Evolutionary conservation across 2,888 invertebrate genomes (phyloP), one percentile per base, ranked within the genome.

Genomic region (Eilema caniola): DNA sequence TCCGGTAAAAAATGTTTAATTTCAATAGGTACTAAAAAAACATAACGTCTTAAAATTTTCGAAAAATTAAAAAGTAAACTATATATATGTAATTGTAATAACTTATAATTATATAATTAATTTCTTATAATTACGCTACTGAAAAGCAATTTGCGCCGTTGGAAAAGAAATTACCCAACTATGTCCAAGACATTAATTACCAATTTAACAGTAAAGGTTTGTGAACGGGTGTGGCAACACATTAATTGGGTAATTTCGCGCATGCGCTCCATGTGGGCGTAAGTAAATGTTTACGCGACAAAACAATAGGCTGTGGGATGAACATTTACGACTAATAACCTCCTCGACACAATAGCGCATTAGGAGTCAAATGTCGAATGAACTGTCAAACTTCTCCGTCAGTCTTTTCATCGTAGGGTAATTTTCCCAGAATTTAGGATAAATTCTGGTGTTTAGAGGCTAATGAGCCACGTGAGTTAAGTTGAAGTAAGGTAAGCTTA

Each of bases 241-340:
- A 80, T 84, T 75, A 79, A 87, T 88, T 88, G 82, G 80, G 83
- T 80, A 88, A 89, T 86, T 84, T 82, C 69, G 80, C 80, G 75
- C 80, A 80, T 81, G 75, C 74, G 72, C 75, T 74, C 61, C 62
- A 69, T 77, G 88, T 89, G 79, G 88, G 88, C 77, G 83, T 84
- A 75, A 78, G 81, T 81, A 86, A 83, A 87, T 86, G 73, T 80
- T 76, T 78, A 76, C 69, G 71, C 77, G 74, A 83, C 81, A 78
- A 83, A 86, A 92, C 92, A 92, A 92, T 92, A 82, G 90, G 71
- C 85, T 86, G 91, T 92, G 89, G 91, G 92, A 90, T 85, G 89
- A 80, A 81, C 83, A 79, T 77, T 83, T 80, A 82, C 81, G 78
- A 81, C 75, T 74, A 79, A 81, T 81, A 84, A 83, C 85, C 84